Evolutionary conservation across 2,888 invertebrate species (phyloP).

Genomic region (Pammene aurita): DNA sequence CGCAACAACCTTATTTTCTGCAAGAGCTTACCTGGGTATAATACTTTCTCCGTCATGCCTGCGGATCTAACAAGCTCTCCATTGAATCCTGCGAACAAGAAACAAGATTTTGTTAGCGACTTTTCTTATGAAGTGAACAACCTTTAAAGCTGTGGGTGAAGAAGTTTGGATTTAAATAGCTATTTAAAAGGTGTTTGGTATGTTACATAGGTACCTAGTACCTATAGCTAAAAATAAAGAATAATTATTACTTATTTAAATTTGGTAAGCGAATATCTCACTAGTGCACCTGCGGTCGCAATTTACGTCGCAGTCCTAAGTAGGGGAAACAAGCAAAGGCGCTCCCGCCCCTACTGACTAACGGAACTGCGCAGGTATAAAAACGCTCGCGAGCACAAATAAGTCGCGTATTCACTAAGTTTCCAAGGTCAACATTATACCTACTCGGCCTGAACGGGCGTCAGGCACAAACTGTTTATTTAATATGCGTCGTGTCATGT

Average conservation of each 20-base stretch:
- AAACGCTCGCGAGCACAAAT: conserved; percentile 39
- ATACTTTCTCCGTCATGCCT: conserved; percentile 92
- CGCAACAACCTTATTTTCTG: conserved; percentile 30
- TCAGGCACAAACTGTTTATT: conserved; percentile 33
- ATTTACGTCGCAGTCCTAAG: conserved; percentile 48
- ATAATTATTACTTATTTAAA: conserved; percentile 16
- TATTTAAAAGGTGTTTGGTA: background rate
- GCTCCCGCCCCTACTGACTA: conserved; percentile 49
- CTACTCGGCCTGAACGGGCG: conserved; percentile 27
- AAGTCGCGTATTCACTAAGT: conserved; percentile 37
- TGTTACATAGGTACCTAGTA: background rate
- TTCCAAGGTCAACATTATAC: conserved; percentile 37
- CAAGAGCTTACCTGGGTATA: conserved; percentile 89
- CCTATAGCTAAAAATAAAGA: background rate
- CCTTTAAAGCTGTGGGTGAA: conserved; percentile 3
- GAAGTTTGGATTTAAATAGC: background rate
- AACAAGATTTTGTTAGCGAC: conserved; percentile 43
- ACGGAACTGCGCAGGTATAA: conserved; percentile 53
- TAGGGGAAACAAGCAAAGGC: conserved; percentile 45
- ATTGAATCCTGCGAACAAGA: conserved; percentile 81
- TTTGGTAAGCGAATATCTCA: conserved; percentile 18
- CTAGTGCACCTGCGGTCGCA: conserved; percentile 42
- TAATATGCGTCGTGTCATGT: conserved; percentile 35
- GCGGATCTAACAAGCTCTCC: conserved; percentile 81
- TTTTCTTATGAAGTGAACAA: conserved; percentile 1